Conservation (phyloP, 1,140 invertebrate species). For the Drosophila mojavensis region DNA sequence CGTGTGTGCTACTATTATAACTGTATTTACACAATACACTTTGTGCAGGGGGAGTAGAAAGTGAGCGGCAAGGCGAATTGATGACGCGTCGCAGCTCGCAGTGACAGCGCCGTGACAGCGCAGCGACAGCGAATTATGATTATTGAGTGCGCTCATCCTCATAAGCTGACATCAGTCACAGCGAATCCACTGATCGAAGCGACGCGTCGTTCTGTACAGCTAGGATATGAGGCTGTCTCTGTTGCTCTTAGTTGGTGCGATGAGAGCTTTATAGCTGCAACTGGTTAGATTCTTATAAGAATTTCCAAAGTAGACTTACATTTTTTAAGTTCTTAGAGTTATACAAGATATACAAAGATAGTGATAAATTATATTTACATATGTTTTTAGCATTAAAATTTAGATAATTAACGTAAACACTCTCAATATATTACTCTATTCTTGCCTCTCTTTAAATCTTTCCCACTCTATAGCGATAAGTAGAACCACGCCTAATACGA, state of each 20-base stretch:
- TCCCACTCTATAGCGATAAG: neutral
- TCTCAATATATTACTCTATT: too few relatives aligned
- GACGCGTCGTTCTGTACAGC: neutral
- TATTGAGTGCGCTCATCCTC: neutral
- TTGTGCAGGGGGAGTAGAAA: neutral
- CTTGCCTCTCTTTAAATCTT: neutral
- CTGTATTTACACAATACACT: neutral
- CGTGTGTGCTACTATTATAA: neutral
- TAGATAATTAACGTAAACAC: too few relatives aligned
- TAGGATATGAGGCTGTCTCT: neutral
- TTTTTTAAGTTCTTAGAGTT: too few relatives aligned
- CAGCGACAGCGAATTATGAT: neutral
- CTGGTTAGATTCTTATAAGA: too few relatives aligned
- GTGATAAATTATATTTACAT: too few relatives aligned
- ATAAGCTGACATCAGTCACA: neutral
- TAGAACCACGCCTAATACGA: neutral
- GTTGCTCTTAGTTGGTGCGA: neutral
- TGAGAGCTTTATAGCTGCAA: neutral
- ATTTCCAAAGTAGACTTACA: too few relatives aligned
- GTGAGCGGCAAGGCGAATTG: neutral
- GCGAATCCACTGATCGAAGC: neutral
- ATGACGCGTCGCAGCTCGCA: neutral
- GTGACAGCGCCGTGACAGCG: slow-evolving; percentile 1
- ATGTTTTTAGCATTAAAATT: too few relatives aligned
- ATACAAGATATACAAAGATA: too few relatives aligned